Evolutionary conservation across 2,888 invertebrate genomes (phyloP), one percentile per base, ranked within the genome.

Genomic region (Eumacrocentrus americanus): DNA sequence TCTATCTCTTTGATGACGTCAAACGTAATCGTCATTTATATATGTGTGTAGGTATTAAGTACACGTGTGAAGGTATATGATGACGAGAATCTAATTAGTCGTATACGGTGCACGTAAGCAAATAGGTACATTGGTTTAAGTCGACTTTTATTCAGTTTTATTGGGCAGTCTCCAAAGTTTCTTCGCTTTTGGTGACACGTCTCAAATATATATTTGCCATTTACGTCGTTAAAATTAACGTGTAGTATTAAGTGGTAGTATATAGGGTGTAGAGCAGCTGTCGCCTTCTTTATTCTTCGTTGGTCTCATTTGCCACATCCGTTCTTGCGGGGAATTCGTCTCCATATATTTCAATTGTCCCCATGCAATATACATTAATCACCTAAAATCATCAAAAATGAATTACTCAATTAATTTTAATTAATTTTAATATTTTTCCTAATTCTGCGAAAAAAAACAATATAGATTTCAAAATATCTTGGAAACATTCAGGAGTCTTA

Each of bases 141-240:
- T n/a, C n/a, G n/a, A n/a, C n/a, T n/a, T n/a, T n/a, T n/a, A n/a
- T n/a, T n/a, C n/a, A n/a, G n/a, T n/a, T n/a, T n/a, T n/a, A n/a
- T n/a, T n/a, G n/a, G n/a, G n/a, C n/a, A n/a, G n/a, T n/a, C n/a
- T n/a, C n/a, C n/a, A n/a, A n/a, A n/a, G n/a, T n/a, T n/a, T n/a
- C n/a, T n/a, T n/a, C n/a, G n/a, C n/a, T n/a, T n/a, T n/a, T n/a
- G n/a, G n/a, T n/a, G n/a, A n/a, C n/a, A 29, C 29, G 29, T 29
- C 29, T 6, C 40, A 38, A 14, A 35, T 12, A 50, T 18, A 29
- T 4, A 29, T 29, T 29, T 29, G 29, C 29, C 9, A 29, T 29
- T 29, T 29, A 29, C 23, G 7, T 14, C 23, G 16, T 58, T 25
- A 58, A 58, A 34, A 50, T 58, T 58, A 50, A 58, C 29, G 40